Evolutionary conservation across 2,888 invertebrate genomes (phyloP).

Genomic region (Microctonus aethiopoides): DNA sequence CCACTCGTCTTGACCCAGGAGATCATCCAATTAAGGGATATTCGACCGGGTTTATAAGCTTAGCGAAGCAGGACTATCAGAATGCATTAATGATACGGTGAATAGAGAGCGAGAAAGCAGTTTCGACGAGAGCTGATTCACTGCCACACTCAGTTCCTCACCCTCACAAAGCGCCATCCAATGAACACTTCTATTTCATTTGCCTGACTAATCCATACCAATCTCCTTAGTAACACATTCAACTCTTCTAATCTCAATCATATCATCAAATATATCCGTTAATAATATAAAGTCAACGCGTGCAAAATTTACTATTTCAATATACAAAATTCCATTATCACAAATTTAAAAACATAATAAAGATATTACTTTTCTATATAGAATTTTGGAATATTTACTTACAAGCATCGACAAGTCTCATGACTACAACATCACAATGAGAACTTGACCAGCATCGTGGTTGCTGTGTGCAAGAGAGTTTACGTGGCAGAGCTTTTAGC

Average conservation of each 20-base stretch:
- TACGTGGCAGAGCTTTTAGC: slow-evolving; percentile 56
- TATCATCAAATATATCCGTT: not conserved
- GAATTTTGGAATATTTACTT: no score
- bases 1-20: slow-evolving; percentile 27
- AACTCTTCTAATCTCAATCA: not conserved
- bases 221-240: slow-evolving; percentile 17
- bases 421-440: not conserved
- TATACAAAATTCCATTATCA: not conserved
- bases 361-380: no score
- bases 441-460: slow-evolving; percentile 20
- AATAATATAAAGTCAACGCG: not conserved
- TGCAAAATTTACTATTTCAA: not conserved
- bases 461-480: slow-evolving; percentile 42
- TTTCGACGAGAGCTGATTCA: slow-evolving; percentile 15
- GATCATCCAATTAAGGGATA: slow-evolving; percentile 52
- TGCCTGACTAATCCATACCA: slow-evolving; percentile 8
- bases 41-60: slow-evolving; percentile 52
- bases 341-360: no score
- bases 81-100: slow-evolving; percentile 49
- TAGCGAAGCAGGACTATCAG: slow-evolving; percentile 44
- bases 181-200: slow-evolving; percentile 6
- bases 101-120: slow-evolving; percentile 35
- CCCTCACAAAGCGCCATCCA: not conserved
- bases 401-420: no score
- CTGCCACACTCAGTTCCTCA: not conserved